Conservation (phyloP, 2,113 vertebrate species). For the Brevimyrus niger region DNA sequence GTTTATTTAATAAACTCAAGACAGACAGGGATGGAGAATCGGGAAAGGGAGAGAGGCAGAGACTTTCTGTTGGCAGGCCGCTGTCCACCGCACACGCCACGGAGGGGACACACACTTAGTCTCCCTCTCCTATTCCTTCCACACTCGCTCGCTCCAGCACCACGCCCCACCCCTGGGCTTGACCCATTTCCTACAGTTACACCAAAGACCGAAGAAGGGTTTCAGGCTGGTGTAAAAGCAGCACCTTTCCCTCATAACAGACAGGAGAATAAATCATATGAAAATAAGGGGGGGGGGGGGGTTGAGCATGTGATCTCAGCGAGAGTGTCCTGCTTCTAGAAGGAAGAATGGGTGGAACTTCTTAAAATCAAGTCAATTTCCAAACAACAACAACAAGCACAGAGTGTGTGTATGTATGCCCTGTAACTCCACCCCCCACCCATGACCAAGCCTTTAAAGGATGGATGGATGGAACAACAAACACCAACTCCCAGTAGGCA, state of each 20-base stretch:
- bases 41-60: neutral
- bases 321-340: neutral
- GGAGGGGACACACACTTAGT: conserved; percentile 43
- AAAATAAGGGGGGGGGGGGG: neutral
- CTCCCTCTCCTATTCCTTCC: conserved; percentile 22
- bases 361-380: neutral
- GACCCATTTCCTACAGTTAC: conserved; percentile 32
- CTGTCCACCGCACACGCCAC: conserved; percentile 25
- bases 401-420: neutral
- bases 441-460: neutral
- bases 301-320: neutral
- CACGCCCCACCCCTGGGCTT: conserved; percentile 21
- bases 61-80: conserved; percentile 45
- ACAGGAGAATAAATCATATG: neutral
- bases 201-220: conserved; percentile 37
- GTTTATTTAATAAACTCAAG: conserved; percentile 46
- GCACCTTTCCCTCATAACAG: neutral
- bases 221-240: neutral
- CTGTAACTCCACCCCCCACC: no score
- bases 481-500: no score
- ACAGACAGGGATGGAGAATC: conserved; percentile 17
- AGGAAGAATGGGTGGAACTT: neutral
- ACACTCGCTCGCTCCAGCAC: conserved; percentile 16
- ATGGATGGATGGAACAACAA: no score
- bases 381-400: neutral